These are phyloP conservation scores for Oreochromis spilurus DNA, from an alignment of 2,113 vertebrate species.

Conservation along the genomic window DNA sequence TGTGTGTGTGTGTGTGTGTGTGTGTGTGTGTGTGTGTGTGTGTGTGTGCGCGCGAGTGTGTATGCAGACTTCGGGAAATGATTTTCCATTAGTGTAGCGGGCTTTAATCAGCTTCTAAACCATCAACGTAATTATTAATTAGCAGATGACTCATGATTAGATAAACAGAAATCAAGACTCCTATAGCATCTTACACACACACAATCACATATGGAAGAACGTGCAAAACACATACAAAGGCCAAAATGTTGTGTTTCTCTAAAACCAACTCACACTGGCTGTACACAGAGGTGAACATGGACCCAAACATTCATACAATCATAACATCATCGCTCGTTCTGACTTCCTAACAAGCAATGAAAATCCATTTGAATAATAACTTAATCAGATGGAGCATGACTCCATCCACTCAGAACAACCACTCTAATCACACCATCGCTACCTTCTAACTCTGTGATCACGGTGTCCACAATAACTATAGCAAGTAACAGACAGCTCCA, in stretches of 20 bases:
- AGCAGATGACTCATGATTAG: not conserved
- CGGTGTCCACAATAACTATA: not conserved
- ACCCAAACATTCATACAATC: not conserved
- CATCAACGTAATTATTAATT: not conserved
- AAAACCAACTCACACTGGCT: not conserved
- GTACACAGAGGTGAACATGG: not conserved
- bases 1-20: not conserved
- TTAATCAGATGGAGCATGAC: constrained; percentile 26
- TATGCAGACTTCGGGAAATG: not conserved
- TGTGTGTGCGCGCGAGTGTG: not conserved
- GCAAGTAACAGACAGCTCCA: not conserved
- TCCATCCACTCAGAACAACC: constrained; percentile 37
- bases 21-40: not conserved
- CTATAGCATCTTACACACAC: not conserved
- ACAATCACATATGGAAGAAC: not conserved
- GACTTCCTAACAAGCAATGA: constrained; percentile 13
- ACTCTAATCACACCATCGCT: constrained; percentile 18
- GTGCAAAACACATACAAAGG: not conserved
- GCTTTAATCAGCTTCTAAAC: not conserved
- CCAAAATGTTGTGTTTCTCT: not conserved
- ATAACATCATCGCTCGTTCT: not conserved
- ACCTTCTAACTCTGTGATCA: not conserved
- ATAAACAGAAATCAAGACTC: not conserved
- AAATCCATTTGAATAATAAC: constrained; percentile 36
- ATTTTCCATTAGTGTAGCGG: not conserved